Evolutionary conservation across 2,888 invertebrate genomes (phyloP), one percentile per base, ranked within the genome.

Genomic region (Chrysolina oricalcia): DNA sequence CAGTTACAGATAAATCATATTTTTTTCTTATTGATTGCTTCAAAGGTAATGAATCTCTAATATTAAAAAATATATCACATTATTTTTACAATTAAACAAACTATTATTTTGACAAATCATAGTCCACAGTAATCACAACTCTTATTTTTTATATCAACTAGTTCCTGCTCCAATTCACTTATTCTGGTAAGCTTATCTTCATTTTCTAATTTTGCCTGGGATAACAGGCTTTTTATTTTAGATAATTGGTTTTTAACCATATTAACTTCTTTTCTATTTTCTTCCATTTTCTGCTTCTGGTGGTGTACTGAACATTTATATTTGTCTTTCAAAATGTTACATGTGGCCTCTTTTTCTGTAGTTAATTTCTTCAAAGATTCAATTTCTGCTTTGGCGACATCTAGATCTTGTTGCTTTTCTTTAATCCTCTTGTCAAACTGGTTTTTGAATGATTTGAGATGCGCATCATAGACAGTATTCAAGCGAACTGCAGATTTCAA

Each of bases 41-140:
- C 8, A 21, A 53, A 2, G 11, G 1, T 53, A 19, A 13, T 21
- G 13, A 53, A 53, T 53, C 17, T 11, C 11, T 53, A 21, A 5
- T 2, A 4, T 53, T 4, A 53, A 53, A 53, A 13, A 21, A 53
- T 13, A 53, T 21, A 53, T 53, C 19, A 21, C 21, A 13, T 13
- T 21, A 21, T 19, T 21, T 21, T 13, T 21, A 53, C 23, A 21
- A 21, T 53, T 19, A 17, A 53, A 19, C 5, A 19, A 19, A 53
- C 5, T 11, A 27, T 48, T 23, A 6, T 43, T 27, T 56, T 9
- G n/a, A 41, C 15, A 40, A 0, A 50, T 48, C 21, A 72, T 10
- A 72, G 40, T 67, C 68, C 67, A 46, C 72, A 72, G 35, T 68
- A 72, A 46, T 67, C 59, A 68, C 72, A 72, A 17, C n/a, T 19